Evolutionary conservation across 1,140 invertebrate species (phyloP).

Genomic region (Battus philenor): DNA sequence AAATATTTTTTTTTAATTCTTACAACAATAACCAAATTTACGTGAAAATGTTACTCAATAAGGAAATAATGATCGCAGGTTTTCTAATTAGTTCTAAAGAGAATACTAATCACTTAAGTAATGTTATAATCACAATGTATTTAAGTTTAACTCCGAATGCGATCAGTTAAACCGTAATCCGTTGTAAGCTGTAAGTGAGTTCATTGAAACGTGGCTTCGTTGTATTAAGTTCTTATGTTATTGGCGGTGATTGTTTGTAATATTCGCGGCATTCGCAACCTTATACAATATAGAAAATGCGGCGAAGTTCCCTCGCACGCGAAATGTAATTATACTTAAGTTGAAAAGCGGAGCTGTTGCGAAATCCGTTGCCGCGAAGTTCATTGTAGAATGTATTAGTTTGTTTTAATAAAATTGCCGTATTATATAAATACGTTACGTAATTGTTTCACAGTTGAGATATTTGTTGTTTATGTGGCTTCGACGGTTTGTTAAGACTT

Average conservation of each 20-base stretch:
- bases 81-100: not conserved
- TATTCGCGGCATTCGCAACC: not conserved
- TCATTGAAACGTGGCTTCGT: conserved; percentile 4
- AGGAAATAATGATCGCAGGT: not conserved
- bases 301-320: conserved; percentile 2
- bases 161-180: not conserved
- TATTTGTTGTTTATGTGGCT: no score
- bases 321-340: conserved; percentile 6
- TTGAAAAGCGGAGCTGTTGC: conserved; percentile 4
- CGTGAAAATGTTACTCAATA: not conserved
- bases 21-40: not conserved
- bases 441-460: no score
- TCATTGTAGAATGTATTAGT: conserved; percentile 9
- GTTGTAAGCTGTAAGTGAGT: not conserved
- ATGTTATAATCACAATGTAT: no score
- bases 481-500: no score
- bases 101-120: not conserved
- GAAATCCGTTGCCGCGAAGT: conserved; percentile 10
- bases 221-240: conserved; percentile 12
- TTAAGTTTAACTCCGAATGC: no score
- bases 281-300: conserved; percentile 1
- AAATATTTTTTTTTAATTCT: not conserved
- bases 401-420: conserved; percentile 9
- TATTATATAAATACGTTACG: no score
- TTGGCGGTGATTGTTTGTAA: not conserved